Conservation (phyloP, 2,797 vertebrate genomes). For the Cryptoprocta ferox region DNA sequence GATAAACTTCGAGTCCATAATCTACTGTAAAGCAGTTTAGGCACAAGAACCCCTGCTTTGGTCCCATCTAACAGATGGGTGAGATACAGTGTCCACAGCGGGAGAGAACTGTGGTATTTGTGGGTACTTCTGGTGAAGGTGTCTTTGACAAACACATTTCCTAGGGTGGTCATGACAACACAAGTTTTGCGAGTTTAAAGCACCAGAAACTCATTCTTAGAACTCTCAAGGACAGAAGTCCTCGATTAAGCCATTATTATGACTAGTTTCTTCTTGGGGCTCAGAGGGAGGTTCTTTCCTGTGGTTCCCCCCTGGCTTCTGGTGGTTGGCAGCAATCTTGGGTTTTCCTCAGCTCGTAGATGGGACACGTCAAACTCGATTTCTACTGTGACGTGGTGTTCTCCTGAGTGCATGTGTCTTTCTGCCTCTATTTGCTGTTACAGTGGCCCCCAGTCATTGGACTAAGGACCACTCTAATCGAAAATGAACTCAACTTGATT, state of each 20-base stretch:
- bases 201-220: neutral
- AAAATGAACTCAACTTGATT: neutral
- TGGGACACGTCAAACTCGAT: accelerated
- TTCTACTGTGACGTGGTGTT: accelerated
- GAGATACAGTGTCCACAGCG: neutral
- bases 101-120: neutral
- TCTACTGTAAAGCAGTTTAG: accelerated
- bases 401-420: accelerated
- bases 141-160: neutral
- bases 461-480: neutral
- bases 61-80: neutral
- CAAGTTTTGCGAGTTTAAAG: neutral
- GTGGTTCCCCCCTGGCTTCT: neutral
- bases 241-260: neutral
- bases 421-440: neutral
- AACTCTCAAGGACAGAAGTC: neutral
- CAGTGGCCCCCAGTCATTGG: too few species aligned
- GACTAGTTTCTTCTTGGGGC: neutral
- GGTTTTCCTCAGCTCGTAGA: neutral
- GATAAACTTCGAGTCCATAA: too few species aligned
- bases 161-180: accelerated
- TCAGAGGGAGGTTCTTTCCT: neutral
- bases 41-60: neutral
- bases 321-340: neutral
- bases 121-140: neutral